These are phyloP conservation scores for Diplazon laetatorius DNA, from an alignment of 2,888 invertebrate genomes.

Conservation along the genomic window DNA sequence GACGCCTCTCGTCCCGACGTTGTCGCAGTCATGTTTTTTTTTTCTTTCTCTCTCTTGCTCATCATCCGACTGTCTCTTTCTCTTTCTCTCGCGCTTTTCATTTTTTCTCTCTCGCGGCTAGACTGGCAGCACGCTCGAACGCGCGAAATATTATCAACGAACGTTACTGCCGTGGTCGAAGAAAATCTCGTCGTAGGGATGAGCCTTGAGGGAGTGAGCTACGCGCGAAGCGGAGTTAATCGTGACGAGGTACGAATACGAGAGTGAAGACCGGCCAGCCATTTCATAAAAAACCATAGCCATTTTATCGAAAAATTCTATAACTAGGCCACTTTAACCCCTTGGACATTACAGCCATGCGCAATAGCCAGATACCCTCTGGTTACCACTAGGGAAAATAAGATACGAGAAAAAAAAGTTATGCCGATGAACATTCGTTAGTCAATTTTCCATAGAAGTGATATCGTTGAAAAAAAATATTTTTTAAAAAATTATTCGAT, in stretches of 20 bases:
- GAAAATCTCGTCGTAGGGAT: constrained; percentile 18
- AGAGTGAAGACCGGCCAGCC: constrained; percentile 40
- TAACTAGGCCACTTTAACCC: too few relatives aligned
- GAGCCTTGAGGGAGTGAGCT: constrained; percentile 10
- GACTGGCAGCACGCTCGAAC: constrained; percentile 17
- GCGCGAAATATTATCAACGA: constrained; percentile 58
- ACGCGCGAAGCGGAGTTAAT: constrained; percentile 36
- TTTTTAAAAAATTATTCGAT: constrained; percentile 54
- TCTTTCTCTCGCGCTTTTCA: too few relatives aligned
- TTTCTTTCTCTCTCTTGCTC: constrained; percentile 9
- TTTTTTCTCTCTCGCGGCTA: constrained; percentile 14
- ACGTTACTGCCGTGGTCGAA: constrained; percentile 36
- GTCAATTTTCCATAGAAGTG: constrained; percentile 11
- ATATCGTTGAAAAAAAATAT: constrained; percentile 30
- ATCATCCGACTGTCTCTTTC: too few relatives aligned
- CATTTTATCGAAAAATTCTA: background rate
- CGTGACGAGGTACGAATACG: constrained; percentile 58
- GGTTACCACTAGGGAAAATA: constrained; percentile 1
- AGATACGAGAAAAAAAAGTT: background rate
- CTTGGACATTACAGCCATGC: too few relatives aligned
- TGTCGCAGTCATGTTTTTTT: constrained; percentile 36
- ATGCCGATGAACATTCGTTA: constrained; percentile 18
- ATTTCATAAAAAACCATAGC: background rate
- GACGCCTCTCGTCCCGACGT: constrained; percentile 58
- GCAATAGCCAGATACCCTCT: too few relatives aligned